phyloP scores from a whole-genome alignment of 2,888 invertebrate species.

The Spodoptera exigua region DNA sequence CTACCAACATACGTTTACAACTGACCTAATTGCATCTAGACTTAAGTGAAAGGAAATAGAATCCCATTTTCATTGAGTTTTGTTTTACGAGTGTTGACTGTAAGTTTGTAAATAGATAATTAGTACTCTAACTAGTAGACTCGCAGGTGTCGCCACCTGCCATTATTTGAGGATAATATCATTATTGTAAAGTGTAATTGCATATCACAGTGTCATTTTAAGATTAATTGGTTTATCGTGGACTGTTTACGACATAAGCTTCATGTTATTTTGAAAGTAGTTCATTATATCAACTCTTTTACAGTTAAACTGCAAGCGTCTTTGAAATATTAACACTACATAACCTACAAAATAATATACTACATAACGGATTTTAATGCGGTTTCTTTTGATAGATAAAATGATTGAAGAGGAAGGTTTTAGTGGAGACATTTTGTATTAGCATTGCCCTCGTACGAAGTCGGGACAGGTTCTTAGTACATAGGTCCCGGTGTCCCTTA shows the following conservation, averaged over 20 bases:
- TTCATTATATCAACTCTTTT: slow-evolving; percentile 29
- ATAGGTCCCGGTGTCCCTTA: too few relatives aligned
- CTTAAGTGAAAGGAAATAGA: slow-evolving; percentile 14
- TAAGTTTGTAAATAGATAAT: slow-evolving; percentile 37
- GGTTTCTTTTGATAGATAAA: too few relatives aligned
- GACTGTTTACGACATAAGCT: slow-evolving; percentile 36
- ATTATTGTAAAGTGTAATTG: slow-evolving; percentile 53
- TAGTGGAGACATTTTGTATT: too few relatives aligned
- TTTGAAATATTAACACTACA: too few relatives aligned
- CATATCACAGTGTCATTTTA: slow-evolving; percentile 50
- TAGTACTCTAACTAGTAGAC: slow-evolving; percentile 21
- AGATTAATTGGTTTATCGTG: slow-evolving; percentile 48
- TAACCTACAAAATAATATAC: too few relatives aligned
- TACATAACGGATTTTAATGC: too few relatives aligned
- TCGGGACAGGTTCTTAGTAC: too few relatives aligned
- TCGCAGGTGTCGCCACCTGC: slow-evolving; percentile 50
- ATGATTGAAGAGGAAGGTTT: too few relatives aligned
- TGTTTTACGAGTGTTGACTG: neutral
- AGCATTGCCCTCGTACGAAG: too few relatives aligned
- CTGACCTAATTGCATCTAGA: neutral
- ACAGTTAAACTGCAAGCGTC: slow-evolving; percentile 7
- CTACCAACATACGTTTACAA: slow-evolving; percentile 15
- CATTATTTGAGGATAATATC: slow-evolving; percentile 45
- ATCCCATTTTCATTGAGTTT: slow-evolving; percentile 6
- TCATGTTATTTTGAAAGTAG: slow-evolving; percentile 30